Evolutionary conservation across 2,113 vertebrate species (phyloP).

Genomic region (Dicerorhinus sumatrensis): DNA sequence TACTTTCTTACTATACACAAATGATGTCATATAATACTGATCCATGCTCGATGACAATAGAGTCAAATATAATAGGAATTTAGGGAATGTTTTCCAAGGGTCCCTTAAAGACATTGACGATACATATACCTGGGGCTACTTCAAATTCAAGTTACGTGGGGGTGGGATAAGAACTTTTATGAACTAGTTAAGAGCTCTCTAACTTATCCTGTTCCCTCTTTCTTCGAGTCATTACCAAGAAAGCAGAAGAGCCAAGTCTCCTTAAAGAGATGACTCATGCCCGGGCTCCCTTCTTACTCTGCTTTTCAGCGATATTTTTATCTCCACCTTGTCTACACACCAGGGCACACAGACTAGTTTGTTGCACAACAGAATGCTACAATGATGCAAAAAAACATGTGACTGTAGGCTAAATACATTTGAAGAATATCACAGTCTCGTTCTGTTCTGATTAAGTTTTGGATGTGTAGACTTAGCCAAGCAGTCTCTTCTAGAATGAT

Average conservation of each 20-base stretch:
- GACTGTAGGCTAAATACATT: accelerated
- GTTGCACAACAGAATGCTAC: accelerated
- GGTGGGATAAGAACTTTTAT: neutral
- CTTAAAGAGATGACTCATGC: no score
- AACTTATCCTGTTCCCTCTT: neutral
- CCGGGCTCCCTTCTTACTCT: neutral
- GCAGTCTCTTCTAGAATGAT: accelerated
- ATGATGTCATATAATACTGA: neutral
- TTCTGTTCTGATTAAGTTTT: accelerated
- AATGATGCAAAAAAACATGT: accelerated
- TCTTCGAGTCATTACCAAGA: neutral
- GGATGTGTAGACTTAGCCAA: neutral
- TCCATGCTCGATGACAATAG: neutral
- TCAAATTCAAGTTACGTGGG: neutral
- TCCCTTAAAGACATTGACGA: neutral
- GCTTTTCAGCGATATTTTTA: accelerated
- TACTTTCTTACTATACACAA: neutral
- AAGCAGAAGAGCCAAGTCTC: neutral
- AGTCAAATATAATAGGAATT: neutral
- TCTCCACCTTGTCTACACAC: neutral
- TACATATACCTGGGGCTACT: no score
- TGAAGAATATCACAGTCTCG: neutral
- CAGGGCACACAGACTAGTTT: accelerated
- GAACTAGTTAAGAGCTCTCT: neutral
- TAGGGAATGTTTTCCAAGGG: neutral